Percentiles rank a stretch among this genome's conserved stretches.
Evolutionary conservation across 2,113 vertebrate species (phyloP).

Genomic region (Cranoglanis bouderius): DNA sequence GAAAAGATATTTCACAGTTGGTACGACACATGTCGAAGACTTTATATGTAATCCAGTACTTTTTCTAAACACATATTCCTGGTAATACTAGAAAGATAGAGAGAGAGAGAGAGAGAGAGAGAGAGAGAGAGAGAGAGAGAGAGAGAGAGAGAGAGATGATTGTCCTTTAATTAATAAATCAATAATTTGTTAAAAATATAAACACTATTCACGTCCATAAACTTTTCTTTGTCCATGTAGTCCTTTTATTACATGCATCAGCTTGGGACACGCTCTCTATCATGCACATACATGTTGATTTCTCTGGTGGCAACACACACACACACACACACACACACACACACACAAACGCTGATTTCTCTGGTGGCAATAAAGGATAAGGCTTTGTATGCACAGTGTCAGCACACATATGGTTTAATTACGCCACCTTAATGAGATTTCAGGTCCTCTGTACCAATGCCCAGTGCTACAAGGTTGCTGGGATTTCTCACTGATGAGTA

Average conservation of each 20-base stretch:
- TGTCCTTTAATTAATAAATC: not conserved
- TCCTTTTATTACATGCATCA: not conserved
- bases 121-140: not conserved
- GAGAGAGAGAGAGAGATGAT: not conserved
- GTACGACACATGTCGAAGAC: not conserved
- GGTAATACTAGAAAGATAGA: not conserved
- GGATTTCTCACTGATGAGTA: not conserved
- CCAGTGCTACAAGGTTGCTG: conserved; percentile 9
- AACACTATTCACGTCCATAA: not conserved
- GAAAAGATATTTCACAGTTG: not conserved
- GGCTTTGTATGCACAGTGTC: conserved; percentile 43
- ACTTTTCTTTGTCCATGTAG: not conserved
- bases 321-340: conserved; percentile 26
- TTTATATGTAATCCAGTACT: not conserved
- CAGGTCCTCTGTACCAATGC: not conserved
- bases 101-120: no score
- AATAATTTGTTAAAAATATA: not conserved
- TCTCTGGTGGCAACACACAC: conserved; percentile 46
- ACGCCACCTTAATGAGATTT: conserved; percentile 40
- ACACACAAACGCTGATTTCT: conserved; percentile 41
- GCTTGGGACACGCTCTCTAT: not conserved
- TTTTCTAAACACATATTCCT: not conserved
- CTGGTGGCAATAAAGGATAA: conserved; percentile 42
- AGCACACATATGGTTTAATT: conserved; percentile 56
- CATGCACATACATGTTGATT: conserved; percentile 29